Percentiles rank a stretch among this genome's conserved stretches.
These are phyloP conservation scores for Antheraea yamamai DNA, from an alignment of 2,888 invertebrate genomes.

Conservation along the genomic window DNA sequence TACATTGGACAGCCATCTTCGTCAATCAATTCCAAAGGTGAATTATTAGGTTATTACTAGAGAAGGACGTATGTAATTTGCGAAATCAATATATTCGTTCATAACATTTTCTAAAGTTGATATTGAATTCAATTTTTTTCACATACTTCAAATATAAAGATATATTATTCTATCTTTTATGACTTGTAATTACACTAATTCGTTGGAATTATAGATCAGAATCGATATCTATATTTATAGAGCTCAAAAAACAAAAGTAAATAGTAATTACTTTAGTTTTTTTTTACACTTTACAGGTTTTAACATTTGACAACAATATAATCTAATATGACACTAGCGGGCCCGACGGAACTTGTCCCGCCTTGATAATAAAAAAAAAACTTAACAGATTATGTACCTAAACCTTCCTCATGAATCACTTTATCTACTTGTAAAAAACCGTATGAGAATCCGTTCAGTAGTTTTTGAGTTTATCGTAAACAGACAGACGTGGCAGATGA, in stretches of 20 bases:
- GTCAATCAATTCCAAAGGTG: conserved; percentile 1
- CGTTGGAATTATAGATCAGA: neutral
- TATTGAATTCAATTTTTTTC: neutral
- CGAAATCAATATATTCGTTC: neutral
- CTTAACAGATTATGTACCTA: too few relatives aligned
- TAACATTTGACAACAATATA: too few relatives aligned
- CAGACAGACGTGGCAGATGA: too few relatives aligned
- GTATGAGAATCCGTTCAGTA: too few relatives aligned
- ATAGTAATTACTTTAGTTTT: too few relatives aligned
- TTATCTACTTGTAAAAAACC: too few relatives aligned
- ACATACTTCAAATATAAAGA: neutral
- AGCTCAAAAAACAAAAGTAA: neutral
- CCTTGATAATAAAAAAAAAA: too few relatives aligned
- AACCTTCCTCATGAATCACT: too few relatives aligned
- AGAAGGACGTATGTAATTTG: conserved; percentile 7
- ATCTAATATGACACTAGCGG: too few relatives aligned
- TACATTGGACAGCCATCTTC: neutral
- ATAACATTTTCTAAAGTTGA: neutral
- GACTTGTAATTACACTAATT: neutral
- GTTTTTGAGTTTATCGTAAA: too few relatives aligned
- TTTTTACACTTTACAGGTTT: too few relatives aligned
- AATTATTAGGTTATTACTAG: neutral
- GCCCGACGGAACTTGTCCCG: too few relatives aligned
- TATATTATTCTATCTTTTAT: neutral
- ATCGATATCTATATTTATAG: neutral